Base-by-base conservation (phyloP, 2,797 vertebrate genomes). In the Crenichthys baileyi region DNA sequence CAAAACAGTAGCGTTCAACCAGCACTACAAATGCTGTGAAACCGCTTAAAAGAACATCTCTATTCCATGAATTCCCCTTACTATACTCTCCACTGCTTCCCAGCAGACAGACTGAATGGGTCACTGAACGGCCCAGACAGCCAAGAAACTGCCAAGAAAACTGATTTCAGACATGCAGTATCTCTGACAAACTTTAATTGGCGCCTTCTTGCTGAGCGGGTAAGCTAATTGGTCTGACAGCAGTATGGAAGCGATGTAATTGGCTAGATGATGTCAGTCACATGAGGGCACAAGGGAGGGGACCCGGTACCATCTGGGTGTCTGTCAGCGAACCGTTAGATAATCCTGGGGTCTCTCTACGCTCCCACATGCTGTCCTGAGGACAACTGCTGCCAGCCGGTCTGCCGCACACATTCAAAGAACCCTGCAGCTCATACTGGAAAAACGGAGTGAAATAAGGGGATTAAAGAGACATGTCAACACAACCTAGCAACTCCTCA, bases 221-320 rank as follows among this genome's bases (percentile, higher is more conserved):
- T 84, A 79, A 88, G 81, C 82, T 82, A 95, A 93, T 91, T 90
- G 92, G 90, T 90, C 73, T 87, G 91, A 93, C 92, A 87, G 89
- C 65, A 44, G 70, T 18, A 81, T 73, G 67, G 84, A 84, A 91
- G 87, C 71, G 20, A 88, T 86, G 80, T 94, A 93, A 94, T 94
- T 93, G 93, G 93, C 91, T 90, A 50, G 89, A 81, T 91, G 86
- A 92, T 92, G 87, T 92, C 90, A 90, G 89, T 83, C 73, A 88
- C 65, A 80, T 22, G 70, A 75, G 81, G 88, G 76, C 44, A 55
- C 24, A 11, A 81, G 50, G 81, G 86, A 79, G 41, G 60, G 85
- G 84, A 72, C 72, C 24, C 16, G 51, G 85, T 85, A 90, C 96
- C 97, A 98, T 98, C 96, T 98, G 97, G 95, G 95, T 94, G 91